Conservation (phyloP, 1,140 invertebrate genomes). For the Harlomillsia oculata region DNA sequence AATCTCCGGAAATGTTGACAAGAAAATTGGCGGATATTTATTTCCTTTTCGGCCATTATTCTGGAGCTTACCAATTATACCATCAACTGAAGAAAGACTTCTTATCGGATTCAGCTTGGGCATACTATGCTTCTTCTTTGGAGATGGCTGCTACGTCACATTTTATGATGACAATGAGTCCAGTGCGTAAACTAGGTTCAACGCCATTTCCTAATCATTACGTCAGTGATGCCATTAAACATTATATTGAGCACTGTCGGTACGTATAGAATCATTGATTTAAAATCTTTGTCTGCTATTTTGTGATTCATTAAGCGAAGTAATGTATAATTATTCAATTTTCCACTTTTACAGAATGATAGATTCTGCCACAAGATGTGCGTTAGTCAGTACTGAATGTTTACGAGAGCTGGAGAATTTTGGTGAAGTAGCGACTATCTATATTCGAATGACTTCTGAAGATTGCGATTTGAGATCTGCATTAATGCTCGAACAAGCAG, state of each 20-base stretch:
- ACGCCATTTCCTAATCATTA: constrained; percentile 58
- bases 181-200: constrained; percentile 37
- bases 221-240: constrained; percentile 84
- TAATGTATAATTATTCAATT: not conserved
- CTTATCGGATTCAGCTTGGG: constrained; percentile 89
- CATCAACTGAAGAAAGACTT: constrained; percentile 94
- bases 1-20: constrained; percentile 86
- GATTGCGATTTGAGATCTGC: constrained; percentile 84
- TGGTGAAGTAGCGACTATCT: constrained; percentile 80
- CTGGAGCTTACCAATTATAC: constrained; percentile 83
- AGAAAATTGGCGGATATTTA: constrained; percentile 86
- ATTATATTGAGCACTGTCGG: constrained; percentile 81
- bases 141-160: constrained; percentile 91
- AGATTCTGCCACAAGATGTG: constrained; percentile 30
- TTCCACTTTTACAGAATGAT: constrained; percentile 21
- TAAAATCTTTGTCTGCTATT: not conserved
- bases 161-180: constrained; percentile 73
- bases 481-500: constrained; percentile 85
- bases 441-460: constrained; percentile 90
- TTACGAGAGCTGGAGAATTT: constrained; percentile 45
- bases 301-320: not conserved
- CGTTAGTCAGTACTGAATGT: constrained; percentile 24
- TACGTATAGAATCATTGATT: no score
- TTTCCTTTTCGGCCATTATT: constrained; percentile 92
- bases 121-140: constrained; percentile 88